Evolutionary conservation across 2,797 vertebrate species (phyloP).

Genomic region (Protosalanx chinensis): DNA sequence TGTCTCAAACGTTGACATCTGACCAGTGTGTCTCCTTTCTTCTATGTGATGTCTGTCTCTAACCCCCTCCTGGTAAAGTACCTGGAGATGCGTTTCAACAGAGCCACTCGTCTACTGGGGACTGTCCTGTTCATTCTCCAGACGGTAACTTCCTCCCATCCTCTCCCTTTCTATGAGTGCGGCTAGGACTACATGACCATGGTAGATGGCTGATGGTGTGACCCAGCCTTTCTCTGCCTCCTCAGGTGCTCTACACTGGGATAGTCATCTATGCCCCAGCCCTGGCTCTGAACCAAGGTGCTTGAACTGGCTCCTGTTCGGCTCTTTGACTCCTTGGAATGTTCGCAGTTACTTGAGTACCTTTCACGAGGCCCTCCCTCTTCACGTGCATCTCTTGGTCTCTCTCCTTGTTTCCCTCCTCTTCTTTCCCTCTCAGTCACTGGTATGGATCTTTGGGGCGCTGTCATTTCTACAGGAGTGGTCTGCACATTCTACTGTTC

Average conservation of each 20-base stretch:
- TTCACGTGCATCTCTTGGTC: slow-evolving; percentile 6
- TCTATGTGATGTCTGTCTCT: not conserved
- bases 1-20: too few species aligned
- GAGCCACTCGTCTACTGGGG: slow-evolving; percentile 81
- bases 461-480: slow-evolving; percentile 85
- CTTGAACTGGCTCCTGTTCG: slow-evolving; percentile 1
- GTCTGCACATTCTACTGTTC: slow-evolving; percentile 98
- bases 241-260: slow-evolving; percentile 78
- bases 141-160: slow-evolving; percentile 79
- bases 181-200: not conserved
- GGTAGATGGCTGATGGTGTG: not conserved
- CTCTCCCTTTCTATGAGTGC: too few species aligned
- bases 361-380: slow-evolving; percentile 3
- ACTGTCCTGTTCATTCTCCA: slow-evolving; percentile 85
- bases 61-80: slow-evolving; percentile 72
- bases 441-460: slow-evolving; percentile 90
- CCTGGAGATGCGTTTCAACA: slow-evolving; percentile 91
- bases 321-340: slow-evolving; percentile 18
- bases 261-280: slow-evolving; percentile 78
- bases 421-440: slow-evolving; percentile 73
- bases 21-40: too few species aligned
- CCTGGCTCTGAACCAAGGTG: slow-evolving; percentile 81
- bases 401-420: slow-evolving; percentile 9
- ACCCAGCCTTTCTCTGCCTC: not conserved
- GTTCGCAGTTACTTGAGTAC: slow-evolving; percentile 29